Evolutionary conservation across 2,888 invertebrate species (phyloP).

Genomic region (Hesperia comma): DNA sequence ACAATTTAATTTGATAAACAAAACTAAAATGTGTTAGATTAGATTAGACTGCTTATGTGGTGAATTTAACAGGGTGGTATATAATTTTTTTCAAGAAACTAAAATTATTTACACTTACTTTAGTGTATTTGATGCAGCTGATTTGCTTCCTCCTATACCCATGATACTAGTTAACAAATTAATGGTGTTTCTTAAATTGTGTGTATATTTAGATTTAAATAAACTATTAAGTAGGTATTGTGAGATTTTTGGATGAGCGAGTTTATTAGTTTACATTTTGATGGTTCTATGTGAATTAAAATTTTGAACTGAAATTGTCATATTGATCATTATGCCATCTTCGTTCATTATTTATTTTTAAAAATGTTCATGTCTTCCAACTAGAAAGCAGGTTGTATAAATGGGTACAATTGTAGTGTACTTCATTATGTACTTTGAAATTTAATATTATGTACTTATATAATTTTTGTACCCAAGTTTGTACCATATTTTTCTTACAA

Average conservation of each 20-base stretch:
- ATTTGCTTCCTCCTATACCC: slow-evolving; percentile 26
- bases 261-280: not conserved
- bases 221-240: not conserved
- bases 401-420: too few relatives aligned
- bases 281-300: not conserved
- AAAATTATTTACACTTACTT: slow-evolving; percentile 1
- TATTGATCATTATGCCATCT: not conserved
- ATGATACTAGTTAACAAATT: not conserved
- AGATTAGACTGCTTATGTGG: too few relatives aligned
- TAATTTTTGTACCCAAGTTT: too few relatives aligned
- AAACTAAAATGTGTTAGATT: too few relatives aligned
- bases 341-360: not conserved
- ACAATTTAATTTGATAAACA: too few relatives aligned
- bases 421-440: too few relatives aligned
- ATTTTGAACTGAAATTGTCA: not conserved
- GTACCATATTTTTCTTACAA: too few relatives aligned
- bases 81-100: not conserved
- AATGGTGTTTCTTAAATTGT: not conserved
- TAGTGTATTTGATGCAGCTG: not conserved
- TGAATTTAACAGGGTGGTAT: too few relatives aligned
- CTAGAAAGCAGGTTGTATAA: too few relatives aligned
- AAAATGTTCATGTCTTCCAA: not conserved
- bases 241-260: not conserved
- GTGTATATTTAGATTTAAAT: not conserved
- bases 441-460: too few relatives aligned